These are phyloP conservation scores for Tryphoninae sp. DNA, from an alignment of 2,888 invertebrate species.

Conservation along the genomic window DNA sequence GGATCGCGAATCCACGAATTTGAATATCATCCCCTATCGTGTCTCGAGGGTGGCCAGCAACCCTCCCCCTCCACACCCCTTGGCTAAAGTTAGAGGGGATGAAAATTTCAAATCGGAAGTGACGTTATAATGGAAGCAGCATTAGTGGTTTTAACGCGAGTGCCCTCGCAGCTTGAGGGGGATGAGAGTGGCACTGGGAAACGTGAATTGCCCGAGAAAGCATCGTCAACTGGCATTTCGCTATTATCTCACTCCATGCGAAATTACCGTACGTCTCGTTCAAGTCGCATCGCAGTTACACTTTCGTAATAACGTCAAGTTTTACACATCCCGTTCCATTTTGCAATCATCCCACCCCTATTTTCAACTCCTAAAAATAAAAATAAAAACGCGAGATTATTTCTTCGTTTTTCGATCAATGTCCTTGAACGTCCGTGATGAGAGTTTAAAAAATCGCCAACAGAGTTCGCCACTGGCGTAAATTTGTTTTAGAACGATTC, in stretches of 20 bases:
- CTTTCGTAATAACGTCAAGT: conserved; percentile 64
- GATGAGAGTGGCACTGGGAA: conserved; percentile 57
- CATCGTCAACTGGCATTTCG: conserved; percentile 62
- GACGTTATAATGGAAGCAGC: conserved; percentile 78
- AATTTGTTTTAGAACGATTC: conserved; percentile 34
- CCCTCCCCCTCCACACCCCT: not conserved
- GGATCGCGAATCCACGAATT: conserved; percentile 12
- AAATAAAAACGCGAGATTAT: too few relatives aligned
- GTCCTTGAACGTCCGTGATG: too few relatives aligned
- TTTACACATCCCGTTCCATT: too few relatives aligned
- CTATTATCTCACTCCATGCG: conserved; percentile 45
- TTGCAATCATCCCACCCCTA: too few relatives aligned
- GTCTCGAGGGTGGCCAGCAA: conserved; percentile 21
- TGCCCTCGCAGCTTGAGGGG: conserved; percentile 35
- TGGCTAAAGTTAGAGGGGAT: conserved; percentile 39
- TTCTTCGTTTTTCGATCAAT: too few relatives aligned
- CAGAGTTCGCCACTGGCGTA: conserved; percentile 61
- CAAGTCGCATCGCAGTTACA: conserved; percentile 57
- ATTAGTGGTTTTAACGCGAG: conserved; percentile 75
- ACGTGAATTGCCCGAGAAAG: conserved; percentile 70
- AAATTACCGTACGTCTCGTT: conserved; percentile 62
- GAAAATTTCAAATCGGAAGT: conserved; percentile 77
- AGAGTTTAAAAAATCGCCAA: conserved; percentile 16
- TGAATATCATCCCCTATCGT: conserved; percentile 14
- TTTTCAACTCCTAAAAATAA: too few relatives aligned